Evolutionary conservation across 2,888 invertebrate genomes (phyloP).

Genomic region (Petrolisthes cinctipes): DNA sequence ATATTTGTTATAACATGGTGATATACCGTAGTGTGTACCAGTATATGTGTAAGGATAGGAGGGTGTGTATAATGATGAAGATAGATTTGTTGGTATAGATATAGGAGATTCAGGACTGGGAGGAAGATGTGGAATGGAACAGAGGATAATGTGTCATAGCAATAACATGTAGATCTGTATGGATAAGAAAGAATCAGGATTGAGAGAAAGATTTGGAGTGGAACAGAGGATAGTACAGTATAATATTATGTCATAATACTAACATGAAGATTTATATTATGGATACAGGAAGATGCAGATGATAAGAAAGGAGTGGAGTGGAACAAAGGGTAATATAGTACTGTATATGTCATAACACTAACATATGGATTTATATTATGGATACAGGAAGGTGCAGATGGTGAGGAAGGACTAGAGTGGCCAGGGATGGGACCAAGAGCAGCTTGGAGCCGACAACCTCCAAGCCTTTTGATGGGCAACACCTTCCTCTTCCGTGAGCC

Average conservation of each 20-base stretch:
- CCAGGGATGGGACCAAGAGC: neutral
- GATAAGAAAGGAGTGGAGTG: slow-evolving; percentile 3
- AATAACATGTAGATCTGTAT: neutral
- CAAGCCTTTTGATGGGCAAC: slow-evolving; percentile 45
- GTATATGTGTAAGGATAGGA: no score
- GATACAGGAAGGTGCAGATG: slow-evolving; percentile 24
- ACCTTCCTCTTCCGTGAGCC: slow-evolving; percentile 55
- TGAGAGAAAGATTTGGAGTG: slow-evolving; percentile 4
- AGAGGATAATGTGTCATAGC: no score
- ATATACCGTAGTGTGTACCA: no score
- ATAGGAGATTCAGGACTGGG: no score
- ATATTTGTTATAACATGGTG: no score
- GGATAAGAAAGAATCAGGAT: slow-evolving; percentile 6
- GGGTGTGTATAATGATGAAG: no score
- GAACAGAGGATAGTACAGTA: neutral
- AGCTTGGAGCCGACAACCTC: neutral
- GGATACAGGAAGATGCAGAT: slow-evolving; percentile 23
- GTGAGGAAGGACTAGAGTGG: slow-evolving; percentile 9
- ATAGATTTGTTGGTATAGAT: no score
- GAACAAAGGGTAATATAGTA: neutral
- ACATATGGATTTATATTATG: neutral
- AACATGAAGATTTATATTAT: neutral
- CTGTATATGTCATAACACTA: neutral
- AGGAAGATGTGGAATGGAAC: no score
- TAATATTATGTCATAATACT: neutral